Base-by-base conservation (phyloP, 2,113 vertebrate species). In the Colinus virginianus region DNA sequence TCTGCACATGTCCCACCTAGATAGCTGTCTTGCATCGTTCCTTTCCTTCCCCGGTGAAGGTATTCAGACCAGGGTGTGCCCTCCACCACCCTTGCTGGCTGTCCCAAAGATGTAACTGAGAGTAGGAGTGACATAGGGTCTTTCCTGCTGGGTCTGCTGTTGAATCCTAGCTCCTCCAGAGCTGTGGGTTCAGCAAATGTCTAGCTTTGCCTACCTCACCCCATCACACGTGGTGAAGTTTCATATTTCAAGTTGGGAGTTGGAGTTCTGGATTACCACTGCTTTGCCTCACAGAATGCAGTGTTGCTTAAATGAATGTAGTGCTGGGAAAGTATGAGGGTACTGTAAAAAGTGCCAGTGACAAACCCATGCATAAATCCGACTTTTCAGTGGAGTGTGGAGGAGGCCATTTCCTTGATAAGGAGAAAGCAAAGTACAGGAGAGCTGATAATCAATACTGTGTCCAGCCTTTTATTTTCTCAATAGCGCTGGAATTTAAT, bases 301-400 rank as follows among this genome's bases (percentile, higher is more conserved):
- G 16, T 12, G n/a, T 70, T 58, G 6, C n/a, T 78, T 40, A 49
- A 36, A 19, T 46, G 59, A 36, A 25, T 21, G 8, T 43, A 18
- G 7, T 23, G 16, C 34, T 69, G 11, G 25, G 22, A 30, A 48
- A 26, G 14, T 11, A 5, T 16, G 14, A 15, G 15, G 10, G 5
- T 16, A 7, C 38, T 49, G 2, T 9, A 68, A 13, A 71, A 67
- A 34, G 3, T 58, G 36, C 9, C 0, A 0, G 2, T 48, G 71
- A 6, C 38, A 32, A 76, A 28, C 4, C 4, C 5, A 1, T 34
- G 19, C 12, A 7, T 42, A 55, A 3, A 45, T 59, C 59, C 90
- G 43, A 67, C 51, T 32, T 32, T 87, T 66, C 49, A 58, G 40
- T 40, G 58, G 28, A 23, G 32, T 7, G 28, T 58, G 55, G 51